Conservation (phyloP, 2,113 vertebrate species). For the Australoheros scitulus region DNA sequence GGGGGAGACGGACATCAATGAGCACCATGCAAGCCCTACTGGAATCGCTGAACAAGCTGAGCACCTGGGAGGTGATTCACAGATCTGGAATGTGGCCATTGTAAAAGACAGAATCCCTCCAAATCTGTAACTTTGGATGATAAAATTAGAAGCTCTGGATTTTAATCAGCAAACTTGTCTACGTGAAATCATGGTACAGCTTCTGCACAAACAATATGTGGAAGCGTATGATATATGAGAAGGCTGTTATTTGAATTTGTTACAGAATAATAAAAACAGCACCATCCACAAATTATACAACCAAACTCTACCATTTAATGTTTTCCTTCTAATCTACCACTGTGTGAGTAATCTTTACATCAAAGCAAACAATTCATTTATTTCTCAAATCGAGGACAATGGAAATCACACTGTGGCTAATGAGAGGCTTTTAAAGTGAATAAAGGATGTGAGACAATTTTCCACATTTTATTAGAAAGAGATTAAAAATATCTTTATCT, state of each 20-base stretch:
- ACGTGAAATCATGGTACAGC: not conserved
- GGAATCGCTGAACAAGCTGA: not conserved
- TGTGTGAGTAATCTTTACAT: constrained; percentile 20
- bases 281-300: constrained; percentile 8
- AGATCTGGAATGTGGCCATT: constrained; percentile 6
- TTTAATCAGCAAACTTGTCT: constrained; percentile 8
- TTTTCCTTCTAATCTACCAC: not conserved
- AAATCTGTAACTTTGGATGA: constrained; percentile 4
- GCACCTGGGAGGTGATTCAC: not conserved
- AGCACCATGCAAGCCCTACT: not conserved
- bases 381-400: constrained; percentile 9
- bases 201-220: not conserved
- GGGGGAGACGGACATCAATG: not conserved
- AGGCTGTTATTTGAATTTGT: not conserved
- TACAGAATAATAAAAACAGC: not conserved
- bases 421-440: not conserved
- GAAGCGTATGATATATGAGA: not conserved
- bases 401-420: not conserved
- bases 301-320: not conserved
- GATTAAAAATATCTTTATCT: constrained; percentile 8
- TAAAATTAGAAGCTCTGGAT: not conserved
- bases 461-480: constrained; percentile 9
- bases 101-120: not conserved
- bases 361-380: not conserved
- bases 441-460: constrained; percentile 3